A percentile compares a stretch with the other conserved stretches of the same genome.
phyloP scores from a whole-genome alignment of 2,113 vertebrate species.

The Nycticryphes semicollaris region DNA sequence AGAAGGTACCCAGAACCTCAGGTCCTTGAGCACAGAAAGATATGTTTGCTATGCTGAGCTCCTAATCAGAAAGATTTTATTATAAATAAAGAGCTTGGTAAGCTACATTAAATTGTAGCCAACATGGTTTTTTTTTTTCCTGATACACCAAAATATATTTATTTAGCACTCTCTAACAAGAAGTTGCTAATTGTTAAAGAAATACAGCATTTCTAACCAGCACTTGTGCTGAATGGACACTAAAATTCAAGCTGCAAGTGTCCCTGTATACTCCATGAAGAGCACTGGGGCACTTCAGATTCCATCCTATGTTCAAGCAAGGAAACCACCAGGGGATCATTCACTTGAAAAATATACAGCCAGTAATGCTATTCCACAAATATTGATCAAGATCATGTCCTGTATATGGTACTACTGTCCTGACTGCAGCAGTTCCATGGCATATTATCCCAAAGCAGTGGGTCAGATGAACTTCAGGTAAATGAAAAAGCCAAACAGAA shows the following conservation, averaged over 20 bases:
- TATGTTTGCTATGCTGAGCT: not conserved
- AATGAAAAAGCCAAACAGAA: not conserved
- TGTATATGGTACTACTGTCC: not conserved
- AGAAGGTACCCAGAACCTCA: not conserved
- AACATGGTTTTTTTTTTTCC: not conserved
- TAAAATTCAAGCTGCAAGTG: not conserved
- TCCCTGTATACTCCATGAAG: not conserved
- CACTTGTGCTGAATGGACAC: not conserved
- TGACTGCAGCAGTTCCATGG: not conserved
- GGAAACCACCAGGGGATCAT: not conserved
- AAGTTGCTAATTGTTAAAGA: not conserved
- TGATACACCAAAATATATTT: not conserved
- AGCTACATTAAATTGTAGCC: not conserved
- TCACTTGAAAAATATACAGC: not conserved
- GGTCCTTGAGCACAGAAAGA: not conserved
- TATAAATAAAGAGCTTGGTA: not conserved
- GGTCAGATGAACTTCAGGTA: not conserved
- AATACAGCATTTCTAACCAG: not conserved
- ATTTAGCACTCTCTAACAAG: not conserved
- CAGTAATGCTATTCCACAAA: not conserved
- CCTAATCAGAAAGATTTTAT: not conserved
- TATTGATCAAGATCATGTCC: not conserved
- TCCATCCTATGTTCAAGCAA: not conserved
- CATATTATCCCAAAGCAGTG: not conserved
- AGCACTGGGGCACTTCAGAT: not conserved